Base-by-base conservation (phyloP, 1,140 invertebrate species). In the Zaprionus capensis region DNA sequence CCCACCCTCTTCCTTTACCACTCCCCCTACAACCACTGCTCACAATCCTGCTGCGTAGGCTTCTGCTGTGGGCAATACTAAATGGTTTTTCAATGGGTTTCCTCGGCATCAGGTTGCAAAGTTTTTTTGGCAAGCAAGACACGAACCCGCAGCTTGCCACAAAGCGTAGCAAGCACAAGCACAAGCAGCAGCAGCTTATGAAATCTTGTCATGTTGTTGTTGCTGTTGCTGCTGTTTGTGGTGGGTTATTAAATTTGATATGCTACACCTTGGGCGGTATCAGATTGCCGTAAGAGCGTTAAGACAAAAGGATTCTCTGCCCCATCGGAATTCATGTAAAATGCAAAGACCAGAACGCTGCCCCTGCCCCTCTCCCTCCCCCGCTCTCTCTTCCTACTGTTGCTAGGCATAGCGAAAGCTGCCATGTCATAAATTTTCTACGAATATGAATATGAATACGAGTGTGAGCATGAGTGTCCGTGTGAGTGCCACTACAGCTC, bases 221-320 rank as follows among this genome's bases (percentile, higher is more conserved):
- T 67, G 57, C 49, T 79, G 26, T 55, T 76, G 74, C 64, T 64
- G 31, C 63, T 65, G 20, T 41, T 67, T 64, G 81, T 72, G 70
- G 78, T 82, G 81, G 83, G 81, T 88, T 88, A 88, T 88, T 88
- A 88, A 88, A 88, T 88, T 90, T 90, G 85, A 88, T 90, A 88
- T 88, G 85, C 84, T 88, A 88, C 84, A 90, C 84, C 84, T 88
- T 84, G 68, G 73, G 65, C 74, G 57, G 71, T 88, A 88, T 88
- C 84, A 87, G 84, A 90, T 88, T 90, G 85, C 85, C 78, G 71
- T 22, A 31, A 58, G 58, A 55, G 61, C 56, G 72, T 51, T 70
- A 61, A 62, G 69, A 56, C 69, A 64, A 67, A 63, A 59, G 64
- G 66, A 61, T 67, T 70, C 24, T 53, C 34, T 71, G 41, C 41